A percentile compares a stretch with the other conserved stretches of the same genome.
Evolutionary conservation across 2,888 invertebrate genomes (phyloP).

Genomic region (Aphodius sticticus): DNA sequence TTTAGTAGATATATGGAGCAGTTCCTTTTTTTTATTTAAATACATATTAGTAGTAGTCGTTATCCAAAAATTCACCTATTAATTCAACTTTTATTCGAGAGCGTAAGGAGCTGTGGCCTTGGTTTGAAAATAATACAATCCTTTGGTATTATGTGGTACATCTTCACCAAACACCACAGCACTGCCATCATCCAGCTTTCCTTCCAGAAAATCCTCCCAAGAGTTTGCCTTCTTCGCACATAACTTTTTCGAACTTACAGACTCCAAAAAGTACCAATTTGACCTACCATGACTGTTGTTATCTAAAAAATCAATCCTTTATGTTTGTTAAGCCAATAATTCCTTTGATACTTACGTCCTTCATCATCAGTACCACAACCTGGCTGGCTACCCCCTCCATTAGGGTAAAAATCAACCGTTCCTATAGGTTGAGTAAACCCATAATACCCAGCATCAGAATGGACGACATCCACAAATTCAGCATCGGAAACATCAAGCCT

Average conservation of each 20-base stretch:
- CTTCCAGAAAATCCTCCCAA: slow-evolving; percentile 32
- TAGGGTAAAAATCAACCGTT: slow-evolving; percentile 58
- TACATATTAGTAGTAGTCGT: not conserved
- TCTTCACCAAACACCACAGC: slow-evolving; percentile 29
- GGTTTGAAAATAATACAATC: slow-evolving; percentile 31
- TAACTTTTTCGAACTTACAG: slow-evolving; percentile 28
- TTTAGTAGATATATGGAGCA: not conserved
- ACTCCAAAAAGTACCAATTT: slow-evolving; percentile 35
- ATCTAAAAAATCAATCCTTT: slow-evolving; percentile 23
- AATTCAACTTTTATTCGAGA: not conserved
- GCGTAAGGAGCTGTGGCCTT: slow-evolving; percentile 25
- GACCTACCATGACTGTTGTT: slow-evolving; percentile 43
- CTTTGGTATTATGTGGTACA: slow-evolving; percentile 16
- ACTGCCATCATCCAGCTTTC: slow-evolving; percentile 13
- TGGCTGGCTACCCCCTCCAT: slow-evolving; percentile 59
- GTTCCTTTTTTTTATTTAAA: slow-evolving; percentile 19
- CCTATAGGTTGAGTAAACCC: slow-evolving; percentile 57
- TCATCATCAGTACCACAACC: slow-evolving; percentile 50
- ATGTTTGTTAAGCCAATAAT: not conserved
- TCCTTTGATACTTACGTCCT: slow-evolving; percentile 43
- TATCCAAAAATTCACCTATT: not conserved
- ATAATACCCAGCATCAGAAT: slow-evolving; percentile 58
- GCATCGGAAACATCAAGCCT: slow-evolving; percentile 56
- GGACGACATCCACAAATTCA: slow-evolving; percentile 58
- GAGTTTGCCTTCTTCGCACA: slow-evolving; percentile 25